Evolutionary conservation across 2,888 invertebrate species (phyloP).

Genomic region (Ennomos erosarius): DNA sequence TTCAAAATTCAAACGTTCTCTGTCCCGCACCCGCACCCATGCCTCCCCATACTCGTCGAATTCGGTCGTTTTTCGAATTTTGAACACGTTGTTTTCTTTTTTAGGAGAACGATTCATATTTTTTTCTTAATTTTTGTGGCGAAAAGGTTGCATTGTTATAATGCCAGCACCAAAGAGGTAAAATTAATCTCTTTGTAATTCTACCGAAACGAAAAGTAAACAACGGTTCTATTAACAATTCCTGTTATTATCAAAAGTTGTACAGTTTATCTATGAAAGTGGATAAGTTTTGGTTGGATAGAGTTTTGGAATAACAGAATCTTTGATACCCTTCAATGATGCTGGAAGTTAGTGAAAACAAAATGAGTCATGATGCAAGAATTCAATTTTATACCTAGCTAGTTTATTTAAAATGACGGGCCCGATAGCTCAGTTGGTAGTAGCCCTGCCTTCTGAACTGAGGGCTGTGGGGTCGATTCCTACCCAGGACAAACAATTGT

Average conservation of each 20-base stretch:
- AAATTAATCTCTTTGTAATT: conserved; percentile 15
- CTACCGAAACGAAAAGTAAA: conserved; percentile 23
- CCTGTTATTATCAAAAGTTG: conserved; percentile 38
- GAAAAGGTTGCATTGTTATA: conserved; percentile 28
- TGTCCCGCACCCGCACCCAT: conserved; percentile 19
- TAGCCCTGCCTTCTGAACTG: too few relatives aligned
- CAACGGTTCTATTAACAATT: conserved; percentile 28
- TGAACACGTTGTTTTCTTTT: conserved; percentile 17
- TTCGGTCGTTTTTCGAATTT: conserved; percentile 30
- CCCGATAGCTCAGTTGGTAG: too few relatives aligned
- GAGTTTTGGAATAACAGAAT: conserved; percentile 35
- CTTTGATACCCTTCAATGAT: conserved; percentile 8
- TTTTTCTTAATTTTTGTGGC: conserved; percentile 10
- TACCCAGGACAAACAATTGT: too few relatives aligned
- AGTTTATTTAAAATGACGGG: too few relatives aligned
- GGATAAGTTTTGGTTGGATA: conserved; percentile 35
- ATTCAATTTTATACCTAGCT: too few relatives aligned
- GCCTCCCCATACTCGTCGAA: conserved; percentile 14
- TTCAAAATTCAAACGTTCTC: conserved; percentile 16
- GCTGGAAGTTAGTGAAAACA: conserved; percentile 12
- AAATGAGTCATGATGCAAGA: neutral
- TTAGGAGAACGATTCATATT: conserved; percentile 3
- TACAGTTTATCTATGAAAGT: conserved; percentile 40
- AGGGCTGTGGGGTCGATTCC: too few relatives aligned
- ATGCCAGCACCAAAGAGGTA: conserved; percentile 27